Evolutionary conservation across 1,140 invertebrate species (phyloP).

Genomic region (Microplitis demolitor): DNA sequence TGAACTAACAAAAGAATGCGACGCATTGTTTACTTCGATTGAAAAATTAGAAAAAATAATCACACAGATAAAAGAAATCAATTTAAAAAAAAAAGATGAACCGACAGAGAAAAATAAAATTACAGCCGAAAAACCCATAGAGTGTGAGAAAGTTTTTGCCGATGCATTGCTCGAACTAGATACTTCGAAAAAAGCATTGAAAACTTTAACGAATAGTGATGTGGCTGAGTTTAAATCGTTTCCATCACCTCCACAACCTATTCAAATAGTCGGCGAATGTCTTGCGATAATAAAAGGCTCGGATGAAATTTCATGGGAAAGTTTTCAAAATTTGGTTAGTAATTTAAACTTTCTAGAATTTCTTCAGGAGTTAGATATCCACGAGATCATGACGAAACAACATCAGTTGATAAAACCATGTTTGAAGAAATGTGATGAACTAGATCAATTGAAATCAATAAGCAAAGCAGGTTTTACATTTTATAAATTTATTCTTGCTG

Average conservation of each 20-base stretch:
- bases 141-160: constrained; percentile 78
- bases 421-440: constrained; percentile 72
- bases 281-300: constrained; percentile 80
- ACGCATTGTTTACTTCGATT: constrained; percentile 72
- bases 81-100: constrained; percentile 76
- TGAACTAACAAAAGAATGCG: constrained; percentile 77
- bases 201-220: constrained; percentile 83
- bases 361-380: constrained; percentile 84
- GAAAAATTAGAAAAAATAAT: constrained; percentile 68
- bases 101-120: constrained; percentile 79
- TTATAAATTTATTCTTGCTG: constrained; percentile 83
- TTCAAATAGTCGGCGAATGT: constrained; percentile 86
- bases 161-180: constrained; percentile 82
- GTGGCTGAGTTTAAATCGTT: constrained; percentile 92
- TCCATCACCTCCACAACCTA: constrained; percentile 85
- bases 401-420: constrained; percentile 72
- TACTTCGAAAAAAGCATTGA: constrained; percentile 76
- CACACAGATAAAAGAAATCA: constrained; percentile 75
- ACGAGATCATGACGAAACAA: constrained; percentile 77
- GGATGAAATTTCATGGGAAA: constrained; percentile 88
- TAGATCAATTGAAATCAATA: constrained; percentile 76
- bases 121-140: constrained; percentile 78
- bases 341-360: constrained; percentile 81
- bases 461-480: constrained; percentile 83
- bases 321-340: constrained; percentile 87